A percentile compares a stretch with the other conserved stretches of the same genome.
Evolutionary conservation across 2,888 invertebrate species (phyloP).

Genomic region (Chloroclystis v-ata): DNA sequence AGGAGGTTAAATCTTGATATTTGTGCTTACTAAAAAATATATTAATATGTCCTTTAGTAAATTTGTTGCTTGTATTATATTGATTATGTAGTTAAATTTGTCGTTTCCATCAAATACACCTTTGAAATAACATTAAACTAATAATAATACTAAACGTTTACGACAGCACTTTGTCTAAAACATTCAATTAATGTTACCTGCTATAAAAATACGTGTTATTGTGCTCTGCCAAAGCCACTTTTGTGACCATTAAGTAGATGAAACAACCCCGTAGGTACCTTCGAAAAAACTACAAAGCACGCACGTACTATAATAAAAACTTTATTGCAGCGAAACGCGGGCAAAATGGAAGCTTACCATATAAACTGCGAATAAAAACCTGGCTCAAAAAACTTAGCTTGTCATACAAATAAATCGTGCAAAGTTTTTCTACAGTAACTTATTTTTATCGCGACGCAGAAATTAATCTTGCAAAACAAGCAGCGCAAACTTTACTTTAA

Average conservation of each 20-base stretch:
- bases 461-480: background rate
- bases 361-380: constrained; percentile 2
- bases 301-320: constrained; percentile 10
- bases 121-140: background rate
- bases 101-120: background rate
- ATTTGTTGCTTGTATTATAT: too few relatives aligned
- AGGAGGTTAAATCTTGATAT: too few relatives aligned
- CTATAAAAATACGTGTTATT: background rate
- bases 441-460: background rate
- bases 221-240: background rate
- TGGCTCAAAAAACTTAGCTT: background rate
- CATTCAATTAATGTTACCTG: background rate
- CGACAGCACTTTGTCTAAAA: background rate
- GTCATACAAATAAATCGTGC: constrained; percentile 3
- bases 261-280: background rate
- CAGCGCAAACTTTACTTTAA: background rate
- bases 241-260: background rate
- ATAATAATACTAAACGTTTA: background rate
- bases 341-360: constrained; percentile 7
- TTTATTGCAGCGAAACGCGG: constrained; percentile 11
- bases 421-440: background rate
- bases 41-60: too few relatives aligned
- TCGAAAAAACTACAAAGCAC: constrained; percentile 1
- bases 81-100: too few relatives aligned
- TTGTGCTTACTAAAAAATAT: too few relatives aligned